These are phyloP conservation scores for Parauchenoglanis punctatus DNA, from an alignment of 2,797 vertebrate species.

Conservation along the genomic window DNA sequence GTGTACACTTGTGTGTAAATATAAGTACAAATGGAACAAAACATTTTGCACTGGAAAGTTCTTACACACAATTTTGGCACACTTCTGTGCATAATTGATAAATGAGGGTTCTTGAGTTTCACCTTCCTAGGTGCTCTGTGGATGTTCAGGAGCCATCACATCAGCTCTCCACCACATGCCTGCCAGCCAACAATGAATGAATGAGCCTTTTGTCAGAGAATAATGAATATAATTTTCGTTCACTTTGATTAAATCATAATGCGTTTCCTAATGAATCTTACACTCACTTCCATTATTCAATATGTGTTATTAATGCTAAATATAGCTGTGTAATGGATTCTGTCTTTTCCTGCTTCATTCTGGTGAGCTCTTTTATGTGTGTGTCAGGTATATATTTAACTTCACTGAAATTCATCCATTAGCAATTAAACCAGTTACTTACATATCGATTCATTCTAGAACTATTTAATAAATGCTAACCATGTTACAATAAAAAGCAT, in stretches of 20 bases:
- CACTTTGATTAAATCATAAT: constrained; percentile 83
- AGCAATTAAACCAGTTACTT: constrained; percentile 58
- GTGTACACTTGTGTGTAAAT: background rate
- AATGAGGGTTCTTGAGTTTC: constrained; percentile 20
- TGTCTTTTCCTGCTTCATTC: constrained; percentile 71
- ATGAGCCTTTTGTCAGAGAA: constrained; percentile 69
- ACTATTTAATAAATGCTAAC: constrained; percentile 5
- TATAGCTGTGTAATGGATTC: constrained; percentile 82
- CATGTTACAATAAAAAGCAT: background rate
- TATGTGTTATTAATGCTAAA: constrained; percentile 76
- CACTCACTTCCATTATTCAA: constrained; percentile 74
- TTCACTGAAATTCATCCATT: constrained; percentile 66
- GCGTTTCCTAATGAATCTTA: constrained; percentile 78
- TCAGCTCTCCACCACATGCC: constrained; percentile 31
- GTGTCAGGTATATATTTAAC: constrained; percentile 77
- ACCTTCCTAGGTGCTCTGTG: constrained; percentile 37
- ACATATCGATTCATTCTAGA: constrained; percentile 21
- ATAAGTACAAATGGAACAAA: background rate
- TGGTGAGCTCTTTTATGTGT: constrained; percentile 60
- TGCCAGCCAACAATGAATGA: constrained; percentile 58
- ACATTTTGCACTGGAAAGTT: background rate
- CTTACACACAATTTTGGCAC: background rate
- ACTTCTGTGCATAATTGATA: background rate
- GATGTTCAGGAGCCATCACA: constrained; percentile 39
- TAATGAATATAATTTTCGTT: constrained; percentile 72